Evolutionary conservation across 1,140 invertebrate species (phyloP), one percentile per base, ranked within the genome.

Genomic region (Ganaspis sp.): DNA sequence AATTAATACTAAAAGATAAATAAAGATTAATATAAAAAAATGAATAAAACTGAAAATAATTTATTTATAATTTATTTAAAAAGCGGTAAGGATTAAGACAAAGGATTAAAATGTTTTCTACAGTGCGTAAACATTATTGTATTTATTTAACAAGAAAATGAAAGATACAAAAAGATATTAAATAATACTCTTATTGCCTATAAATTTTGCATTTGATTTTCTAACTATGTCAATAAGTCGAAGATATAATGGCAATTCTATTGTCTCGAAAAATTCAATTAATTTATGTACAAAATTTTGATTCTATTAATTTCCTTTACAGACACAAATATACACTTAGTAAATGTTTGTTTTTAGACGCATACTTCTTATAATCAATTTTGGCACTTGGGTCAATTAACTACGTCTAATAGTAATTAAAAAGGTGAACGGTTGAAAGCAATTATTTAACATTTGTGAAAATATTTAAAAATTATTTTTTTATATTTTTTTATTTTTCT

Each of bases 71-170:
- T n/a, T n/a, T n/a, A n/a, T n/a, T n/a, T 45, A 15, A 45, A n/a
- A 45, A 45, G 15, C n/a, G n/a, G n/a, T n/a, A n/a, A n/a, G n/a
- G n/a, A n/a, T n/a, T n/a, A n/a, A n/a, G n/a, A n/a, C n/a, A 34
- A 34, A 6, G 29, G 29, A 3, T 34, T 34, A 34, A 34, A 34
- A 3, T 34, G 29, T 34, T 34, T 49, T n/a, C n/a, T 45, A 45
- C 45, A 17, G 45, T 49, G 45, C 45, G 45, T 64, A 29, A 64
- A 64, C 58, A 8, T 64, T 29, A n/a, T 64, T 26, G 23, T n/a
- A 64, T 64, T 64, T 64, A 64, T 64, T 64, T 64, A 64, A 64
- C 58, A 64, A 49, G 45, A 49, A 64, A 64, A 64, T 64, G 23
- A 64, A 64, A 29, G 11, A 15, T 64, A 64, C 58, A 64, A 64